Conservation (phyloP, 37 sponge, comb jelly and placozoan species). For the Mnemiopsis leidyi region DNA sequence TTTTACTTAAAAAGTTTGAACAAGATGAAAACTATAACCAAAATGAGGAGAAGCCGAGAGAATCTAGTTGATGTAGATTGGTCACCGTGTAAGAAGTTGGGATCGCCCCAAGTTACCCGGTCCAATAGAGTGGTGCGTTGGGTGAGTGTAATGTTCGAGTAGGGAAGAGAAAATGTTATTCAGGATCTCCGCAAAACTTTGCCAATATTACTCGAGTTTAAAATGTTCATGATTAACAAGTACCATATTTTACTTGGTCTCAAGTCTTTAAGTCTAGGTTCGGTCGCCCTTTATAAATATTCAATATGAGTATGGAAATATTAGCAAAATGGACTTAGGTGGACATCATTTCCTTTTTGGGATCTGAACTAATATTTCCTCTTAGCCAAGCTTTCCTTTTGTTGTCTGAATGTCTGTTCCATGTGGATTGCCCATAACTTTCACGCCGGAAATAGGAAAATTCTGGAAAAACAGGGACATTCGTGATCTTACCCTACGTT, state of each 20-base stretch:
- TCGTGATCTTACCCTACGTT: no score
- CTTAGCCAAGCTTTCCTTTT: background rate
- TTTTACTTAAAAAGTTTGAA: no score
- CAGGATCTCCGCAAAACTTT: no score
- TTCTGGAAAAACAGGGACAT: background rate
- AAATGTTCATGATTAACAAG: no score
- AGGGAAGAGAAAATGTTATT: no score
- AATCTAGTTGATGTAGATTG: background rate
- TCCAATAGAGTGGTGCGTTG: background rate
- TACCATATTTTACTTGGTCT: no score
- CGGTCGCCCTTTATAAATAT: no score
- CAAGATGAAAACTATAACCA: background rate
- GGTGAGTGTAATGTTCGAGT: no score
- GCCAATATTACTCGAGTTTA: no score
- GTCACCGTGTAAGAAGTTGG: background rate
- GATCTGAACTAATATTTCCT: background rate
- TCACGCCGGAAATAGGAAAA: background rate
- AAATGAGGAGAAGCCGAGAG: background rate
- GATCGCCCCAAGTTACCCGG: background rate
- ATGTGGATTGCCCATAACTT: background rate
- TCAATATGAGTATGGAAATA: no score
- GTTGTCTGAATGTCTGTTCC: background rate
- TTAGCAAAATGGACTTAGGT: background rate
- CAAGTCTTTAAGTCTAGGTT: no score
- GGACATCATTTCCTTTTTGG: background rate